Conservation (phyloP, 2,113 vertebrate genomes). For the Sus scrofa region T2T-Sscrofa CM000818.6:43908501-43909000, state of each 20-base stretch:
- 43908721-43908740: neutral
- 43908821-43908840: neutral
- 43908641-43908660: neutral
- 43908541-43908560: neutral
- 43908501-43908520: neutral
- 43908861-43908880: conserved; percentile 28
- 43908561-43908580: neutral
- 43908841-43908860: neutral
- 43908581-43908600: neutral
- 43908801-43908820: neutral
- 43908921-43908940: neutral
- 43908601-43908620: neutral
- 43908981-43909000: neutral
- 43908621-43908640: neutral
- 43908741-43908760: neutral
- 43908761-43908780: neutral
- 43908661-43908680: neutral
- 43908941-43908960: neutral
- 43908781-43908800: neutral
- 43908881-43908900: neutral
- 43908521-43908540: neutral
- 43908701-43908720: neutral
- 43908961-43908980: neutral
- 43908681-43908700: neutral
- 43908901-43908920: neutral